Base-by-base conservation (phyloP, 2,888 invertebrate genomes). In the Teinopalpus imperialis region DNA sequence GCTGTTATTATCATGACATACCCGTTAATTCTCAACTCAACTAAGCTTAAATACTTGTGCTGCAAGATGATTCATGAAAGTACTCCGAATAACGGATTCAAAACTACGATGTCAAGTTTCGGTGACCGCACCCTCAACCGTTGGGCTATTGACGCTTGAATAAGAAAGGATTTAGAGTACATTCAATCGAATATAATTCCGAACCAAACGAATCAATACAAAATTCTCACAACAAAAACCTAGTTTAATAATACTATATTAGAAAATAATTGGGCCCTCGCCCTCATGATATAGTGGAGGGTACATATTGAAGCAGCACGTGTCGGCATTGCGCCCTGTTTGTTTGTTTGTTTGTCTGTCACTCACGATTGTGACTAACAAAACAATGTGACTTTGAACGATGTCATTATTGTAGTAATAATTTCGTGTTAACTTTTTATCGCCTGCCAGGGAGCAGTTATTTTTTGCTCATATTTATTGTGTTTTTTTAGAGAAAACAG, bases 241-340 rank as follows among this genome's bases (percentile, higher is more conserved):
- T 16, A 36, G 26, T 49, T 50, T 36, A 49, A 52, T 56, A 50
- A 49, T 48, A 35, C 35, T 21, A 49, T 56, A 52, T 54, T 43
- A 49, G 54, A 24, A 53, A 47, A 48, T 47, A 52, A 51, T 53
- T 37, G 39, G 13, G 48, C 66, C 64, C 59, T 56, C 49, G 23
- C 49, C 42, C 37, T 37, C 23, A 3, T 9, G 10, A 5, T 6
- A 42, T 32, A 42, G 14, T 16, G 9, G 29, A 35, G 61, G 59
- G 57, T 54, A 36, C 61, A 61, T 66, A 70, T 72, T 66, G 65
- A 53, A 51, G 52, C 43, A 45, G 64, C 79, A 74, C 79, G 79
- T 77, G 79, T 51, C 73, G 51, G 52, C 63, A 58, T 68, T 73
- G 65, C 67, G 67, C 68, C 61, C 55, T 67, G 71, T 69, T 42